Evolutionary conservation across 1,140 invertebrate species (phyloP).

Genomic region (Agrypnia vestita): DNA sequence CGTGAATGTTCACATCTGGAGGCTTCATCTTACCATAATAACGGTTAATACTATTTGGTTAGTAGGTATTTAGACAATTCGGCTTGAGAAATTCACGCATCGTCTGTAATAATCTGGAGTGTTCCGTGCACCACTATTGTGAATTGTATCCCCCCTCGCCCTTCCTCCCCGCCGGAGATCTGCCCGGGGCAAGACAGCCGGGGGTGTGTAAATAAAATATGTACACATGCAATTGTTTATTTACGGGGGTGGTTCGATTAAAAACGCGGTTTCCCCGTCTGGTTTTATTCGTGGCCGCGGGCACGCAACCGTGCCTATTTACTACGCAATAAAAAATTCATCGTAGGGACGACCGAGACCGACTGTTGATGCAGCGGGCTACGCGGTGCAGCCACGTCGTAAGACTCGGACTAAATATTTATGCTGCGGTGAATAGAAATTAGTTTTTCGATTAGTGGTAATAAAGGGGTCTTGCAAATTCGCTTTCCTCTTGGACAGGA

Average conservation of each 20-base stretch:
- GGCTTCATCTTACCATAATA: no score
- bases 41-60: no score
- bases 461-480: no score
- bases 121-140: constrained; percentile 13
- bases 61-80: no score
- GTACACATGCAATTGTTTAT: constrained; percentile 58
- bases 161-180: constrained; percentile 16
- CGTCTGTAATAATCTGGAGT: constrained; percentile 11
- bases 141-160: constrained; percentile 24
- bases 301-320: constrained; percentile 56
- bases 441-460: no score
- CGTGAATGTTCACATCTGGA: no score
- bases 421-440: neutral
- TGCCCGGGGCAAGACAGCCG: constrained; percentile 43
- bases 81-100: neutral
- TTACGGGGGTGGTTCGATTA: constrained; percentile 58
- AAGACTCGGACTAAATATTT: constrained; percentile 13
- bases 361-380: constrained; percentile 2
- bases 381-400: neutral
- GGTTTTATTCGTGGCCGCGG: constrained; percentile 32
- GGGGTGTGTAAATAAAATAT: constrained; percentile 55
- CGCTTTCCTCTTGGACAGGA: no score
- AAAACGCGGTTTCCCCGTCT: constrained; percentile 46
- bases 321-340: constrained; percentile 56
- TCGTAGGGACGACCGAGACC: constrained; percentile 24